Conservation (phyloP, 2,797 vertebrate genomes). For the Peromyscus eremicus region DNA sequence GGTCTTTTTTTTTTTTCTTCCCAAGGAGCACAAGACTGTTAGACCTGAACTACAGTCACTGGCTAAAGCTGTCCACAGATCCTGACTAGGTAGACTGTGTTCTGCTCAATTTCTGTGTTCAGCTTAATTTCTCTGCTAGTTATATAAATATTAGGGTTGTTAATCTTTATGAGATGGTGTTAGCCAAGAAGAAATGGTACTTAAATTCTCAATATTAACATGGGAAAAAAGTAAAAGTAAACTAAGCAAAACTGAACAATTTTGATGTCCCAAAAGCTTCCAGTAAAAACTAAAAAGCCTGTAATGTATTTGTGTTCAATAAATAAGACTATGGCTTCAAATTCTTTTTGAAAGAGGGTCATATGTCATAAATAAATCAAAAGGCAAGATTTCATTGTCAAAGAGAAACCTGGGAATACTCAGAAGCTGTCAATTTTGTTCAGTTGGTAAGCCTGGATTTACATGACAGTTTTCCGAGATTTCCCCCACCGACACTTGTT, state of each 20-base stretch:
- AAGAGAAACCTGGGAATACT: conserved; percentile 45
- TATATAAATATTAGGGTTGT: conserved; percentile 73
- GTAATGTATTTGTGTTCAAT: conserved; percentile 35
- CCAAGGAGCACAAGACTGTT: conserved; percentile 22
- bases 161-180: conserved; percentile 74
- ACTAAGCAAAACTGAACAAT: conserved; percentile 58
- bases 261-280: conserved; percentile 66
- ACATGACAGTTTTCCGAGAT: background rate
- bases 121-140: conserved; percentile 70
- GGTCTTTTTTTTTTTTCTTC: conserved; percentile 58
- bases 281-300: conserved; percentile 54
- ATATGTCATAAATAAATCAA: conserved; percentile 48
- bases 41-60: conserved; percentile 47
- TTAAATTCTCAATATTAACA: conserved; percentile 66
- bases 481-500: background rate
- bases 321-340: conserved; percentile 54
- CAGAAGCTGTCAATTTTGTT: conserved; percentile 47
- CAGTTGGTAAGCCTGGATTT: conserved; percentile 64
- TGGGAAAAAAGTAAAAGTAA: conserved; percentile 60
- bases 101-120: background rate
- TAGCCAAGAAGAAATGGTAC: conserved; percentile 72
- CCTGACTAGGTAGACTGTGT: conserved; percentile 18
- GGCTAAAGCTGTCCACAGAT: conserved; percentile 49
- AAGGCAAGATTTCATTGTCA: conserved; percentile 23
- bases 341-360: conserved; percentile 49